Evolutionary conservation across 2,797 vertebrate genomes (phyloP).

Genomic region (Aeoliscus strigatus): DNA sequence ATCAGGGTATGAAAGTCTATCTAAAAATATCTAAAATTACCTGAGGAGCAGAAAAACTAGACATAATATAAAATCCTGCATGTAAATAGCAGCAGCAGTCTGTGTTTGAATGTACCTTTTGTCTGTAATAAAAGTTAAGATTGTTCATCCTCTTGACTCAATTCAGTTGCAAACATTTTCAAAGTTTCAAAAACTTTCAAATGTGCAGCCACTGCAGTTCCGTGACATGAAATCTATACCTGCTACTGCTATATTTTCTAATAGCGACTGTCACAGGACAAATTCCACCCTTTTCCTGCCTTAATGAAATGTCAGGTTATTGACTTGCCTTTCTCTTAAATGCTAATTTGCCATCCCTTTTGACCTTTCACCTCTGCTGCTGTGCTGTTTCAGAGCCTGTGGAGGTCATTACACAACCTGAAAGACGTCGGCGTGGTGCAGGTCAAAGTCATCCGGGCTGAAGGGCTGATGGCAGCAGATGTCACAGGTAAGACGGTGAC

Average conservation of each 20-base stretch:
- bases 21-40: too few relatives aligned
- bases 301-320: conserved; percentile 68
- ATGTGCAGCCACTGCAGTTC: too few relatives aligned
- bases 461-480: conserved; percentile 96
- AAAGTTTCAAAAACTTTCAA: conserved; percentile 40
- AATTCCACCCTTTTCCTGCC: conserved; percentile 59
- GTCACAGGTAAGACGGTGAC: conserved; percentile 85
- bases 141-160: conserved; percentile 11
- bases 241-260: conserved; percentile 63
- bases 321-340: conserved; percentile 53
- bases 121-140: conserved; percentile 4
- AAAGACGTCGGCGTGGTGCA: conserved; percentile 96
- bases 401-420: conserved; percentile 86
- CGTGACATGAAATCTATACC: conserved; percentile 57
- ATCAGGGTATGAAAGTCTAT: too few relatives aligned
- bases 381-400: conserved; percentile 77
- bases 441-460: conserved; percentile 95
- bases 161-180: conserved; percentile 17
- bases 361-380: conserved; percentile 49
- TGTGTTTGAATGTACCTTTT: conserved; percentile 4
- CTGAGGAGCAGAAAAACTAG: too few relatives aligned
- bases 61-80: too few relatives aligned
- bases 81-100: too few relatives aligned
- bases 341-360: conserved; percentile 57
- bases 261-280: conserved; percentile 60